Percentiles rank a stretch among this genome's conserved stretches.
Conservation (phyloP, 2,797 vertebrate genomes). For the Dicrostonyx torquatus region DNA sequence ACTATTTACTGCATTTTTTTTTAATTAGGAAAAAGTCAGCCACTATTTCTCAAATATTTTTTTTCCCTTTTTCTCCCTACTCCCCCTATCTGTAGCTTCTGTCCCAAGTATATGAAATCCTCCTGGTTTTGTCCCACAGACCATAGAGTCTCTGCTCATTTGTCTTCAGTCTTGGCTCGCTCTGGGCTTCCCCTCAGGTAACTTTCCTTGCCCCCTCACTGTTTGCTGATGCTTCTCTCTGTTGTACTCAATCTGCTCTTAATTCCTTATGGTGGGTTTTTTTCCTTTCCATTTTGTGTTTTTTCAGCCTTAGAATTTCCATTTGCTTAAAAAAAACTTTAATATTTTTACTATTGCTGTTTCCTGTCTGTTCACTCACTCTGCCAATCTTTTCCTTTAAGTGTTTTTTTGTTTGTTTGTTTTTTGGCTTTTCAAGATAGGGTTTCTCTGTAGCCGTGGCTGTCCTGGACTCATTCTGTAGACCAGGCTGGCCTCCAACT, state of each 20-base stretch:
- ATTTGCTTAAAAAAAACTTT: neutral
- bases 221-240: neutral
- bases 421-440: neutral
- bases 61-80: neutral
- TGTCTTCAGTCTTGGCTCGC: neutral
- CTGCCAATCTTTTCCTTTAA: neutral
- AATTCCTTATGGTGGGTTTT: neutral
- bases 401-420: neutral
- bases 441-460: neutral
- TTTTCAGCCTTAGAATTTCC: constrained; percentile 41
- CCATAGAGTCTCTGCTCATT: neutral
- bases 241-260: neutral
- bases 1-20: constrained; percentile 15
- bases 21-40: constrained; percentile 20
- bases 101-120: neutral
- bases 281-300: constrained; percentile 6
- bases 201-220: constrained; percentile 7
- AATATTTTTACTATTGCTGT: neutral
- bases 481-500: neutral
- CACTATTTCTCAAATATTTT: neutral
- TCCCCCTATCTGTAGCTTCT: neutral
- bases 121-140: neutral
- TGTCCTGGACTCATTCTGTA: neutral
- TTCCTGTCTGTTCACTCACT: neutral
- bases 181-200: neutral